A percentile compares a stretch with the other conserved stretches of the same genome.
Evolutionary conservation across 2,113 vertebrate species (phyloP).

Genomic region (Ovibos moschatus): DNA sequence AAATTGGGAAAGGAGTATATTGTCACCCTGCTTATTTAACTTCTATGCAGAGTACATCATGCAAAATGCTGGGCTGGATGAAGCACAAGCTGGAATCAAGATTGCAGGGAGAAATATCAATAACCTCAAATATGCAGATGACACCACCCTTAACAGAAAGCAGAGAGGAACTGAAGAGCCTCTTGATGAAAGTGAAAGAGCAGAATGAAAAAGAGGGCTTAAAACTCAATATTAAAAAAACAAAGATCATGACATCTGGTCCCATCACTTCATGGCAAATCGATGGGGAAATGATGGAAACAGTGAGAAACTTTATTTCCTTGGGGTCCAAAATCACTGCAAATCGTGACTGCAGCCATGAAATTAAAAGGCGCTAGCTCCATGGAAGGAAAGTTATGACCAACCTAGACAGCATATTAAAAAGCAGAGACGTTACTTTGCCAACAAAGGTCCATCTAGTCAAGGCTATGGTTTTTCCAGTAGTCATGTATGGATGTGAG

Average conservation of each 20-base stretch:
- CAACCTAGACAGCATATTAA: not conserved
- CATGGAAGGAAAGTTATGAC: not conserved
- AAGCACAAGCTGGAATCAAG: not conserved
- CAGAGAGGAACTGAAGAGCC: not conserved
- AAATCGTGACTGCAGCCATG: not conserved
- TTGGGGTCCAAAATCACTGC: not conserved
- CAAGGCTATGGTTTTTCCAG: not conserved
- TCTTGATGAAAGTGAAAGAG: not conserved
- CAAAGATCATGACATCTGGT: not conserved
- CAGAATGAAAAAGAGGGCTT: not conserved
- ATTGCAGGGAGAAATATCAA: not conserved
- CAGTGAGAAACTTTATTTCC: not conserved
- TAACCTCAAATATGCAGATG: not conserved
- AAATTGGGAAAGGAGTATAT: not conserved
- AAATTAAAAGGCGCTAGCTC: not conserved
- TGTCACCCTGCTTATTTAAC: not conserved
- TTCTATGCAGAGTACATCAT: not conserved
- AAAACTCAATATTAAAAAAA: not conserved
- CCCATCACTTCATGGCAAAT: not conserved
- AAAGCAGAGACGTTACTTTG: not conserved
- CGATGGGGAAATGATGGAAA: not conserved
- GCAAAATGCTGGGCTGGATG: not conserved
- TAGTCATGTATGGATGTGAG: not conserved
- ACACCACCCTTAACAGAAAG: not conserved
- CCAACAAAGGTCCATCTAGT: not conserved